Base-by-base conservation (phyloP, 1,140 invertebrate genomes). In the Drosophila tani region DNA sequence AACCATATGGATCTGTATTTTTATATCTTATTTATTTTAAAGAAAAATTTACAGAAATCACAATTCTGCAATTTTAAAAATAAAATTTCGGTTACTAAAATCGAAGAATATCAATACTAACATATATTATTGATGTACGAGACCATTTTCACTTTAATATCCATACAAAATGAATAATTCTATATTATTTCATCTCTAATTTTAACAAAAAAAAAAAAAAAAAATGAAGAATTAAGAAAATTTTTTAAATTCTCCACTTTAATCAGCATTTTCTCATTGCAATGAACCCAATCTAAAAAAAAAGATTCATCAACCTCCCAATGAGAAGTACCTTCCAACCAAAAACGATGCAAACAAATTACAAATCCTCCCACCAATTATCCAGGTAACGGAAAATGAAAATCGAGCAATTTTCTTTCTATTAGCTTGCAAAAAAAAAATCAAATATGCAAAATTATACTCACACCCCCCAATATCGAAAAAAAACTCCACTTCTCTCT, bases 371-470 rank as follows among this genome's bases (percentile, higher is more conserved):
- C 38, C 49, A 32, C 45, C 55, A 78, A 78, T 78, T 78, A 78
- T 78, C 12, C 15, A 17, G 32, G 24, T 24, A 38, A 41, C 41
- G 49, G 8, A 46, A 71, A 57, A 51, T 46, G 21, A 40, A 77
- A 69, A 62, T 49, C 74, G 27, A 68, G 49, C 64, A 41, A 77
- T 73, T 73, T 73, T 59, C 46, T 73, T 73, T 73, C 70, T 73
- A 73, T 73, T 73, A 73, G 67, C 70, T 40, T 27, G 35, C 11
- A 40, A 43, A 73, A 73, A 40, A 19, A 53, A 45, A 75, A 55
- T 75, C 35, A 65, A 86, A 86, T 76, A 85, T 78, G 78, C 74
- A 85, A 74, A 84, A 80, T 55, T 57, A 65, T 62, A 62, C 51
- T n/a, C 53, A 17, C 58, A 32, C 8, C 7, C 19, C 1, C 2